Conservation (phyloP, 2,797 vertebrate species). For the Cossypha heuglini region DNA sequence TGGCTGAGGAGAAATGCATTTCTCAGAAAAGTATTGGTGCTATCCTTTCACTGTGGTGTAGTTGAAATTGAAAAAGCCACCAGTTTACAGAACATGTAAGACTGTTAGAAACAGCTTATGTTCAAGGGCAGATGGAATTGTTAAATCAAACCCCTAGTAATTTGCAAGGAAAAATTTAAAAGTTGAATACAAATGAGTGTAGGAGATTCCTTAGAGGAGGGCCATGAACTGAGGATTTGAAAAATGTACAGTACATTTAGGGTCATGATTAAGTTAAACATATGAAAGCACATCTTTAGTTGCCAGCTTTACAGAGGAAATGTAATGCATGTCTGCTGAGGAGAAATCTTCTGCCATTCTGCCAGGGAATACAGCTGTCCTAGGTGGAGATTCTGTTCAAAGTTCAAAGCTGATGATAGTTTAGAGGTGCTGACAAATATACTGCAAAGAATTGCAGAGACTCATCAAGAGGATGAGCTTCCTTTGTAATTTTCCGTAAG, state of each 20-base stretch:
- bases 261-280: not conserved
- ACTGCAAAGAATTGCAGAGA: not conserved
- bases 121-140: not conserved
- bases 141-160: not conserved
- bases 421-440: not conserved
- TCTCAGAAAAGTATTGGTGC: not conserved
- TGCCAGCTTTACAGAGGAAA: not conserved
- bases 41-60: not conserved
- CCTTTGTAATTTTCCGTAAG: not conserved
- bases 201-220: not conserved
- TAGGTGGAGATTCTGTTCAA: not conserved
- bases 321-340: not conserved
- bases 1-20: not conserved
- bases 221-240: not conserved
- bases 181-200: not conserved
- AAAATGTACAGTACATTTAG: not conserved
- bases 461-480: not conserved
- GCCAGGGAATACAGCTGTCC: not conserved
- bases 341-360: not conserved
- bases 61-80: not conserved
- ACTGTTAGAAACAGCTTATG: not conserved
- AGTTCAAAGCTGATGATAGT: not conserved
- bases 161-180: not conserved
- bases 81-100: fast-evolving
- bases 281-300: not conserved